Percentiles rank a stretch among this genome's conserved stretches.
phyloP scores from a whole-genome alignment of 2,888 invertebrate genomes.

The Agrochola litura region DNA sequence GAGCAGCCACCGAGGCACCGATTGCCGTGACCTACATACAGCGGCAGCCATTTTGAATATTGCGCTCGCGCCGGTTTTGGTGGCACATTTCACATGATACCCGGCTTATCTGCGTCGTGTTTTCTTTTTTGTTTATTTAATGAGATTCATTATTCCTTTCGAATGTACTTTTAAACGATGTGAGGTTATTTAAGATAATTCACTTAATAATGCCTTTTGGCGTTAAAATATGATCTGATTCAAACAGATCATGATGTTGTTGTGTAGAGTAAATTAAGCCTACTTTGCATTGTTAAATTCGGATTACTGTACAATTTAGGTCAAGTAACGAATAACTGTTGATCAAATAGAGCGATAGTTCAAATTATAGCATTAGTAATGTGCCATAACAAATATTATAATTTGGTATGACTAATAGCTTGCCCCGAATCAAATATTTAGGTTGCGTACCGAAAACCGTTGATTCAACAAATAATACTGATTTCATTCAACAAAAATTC shows the following conservation, averaged over 20 bases:
- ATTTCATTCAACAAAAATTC: constrained; percentile 33
- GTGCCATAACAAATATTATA: constrained; percentile 58
- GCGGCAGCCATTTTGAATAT: constrained; percentile 81
- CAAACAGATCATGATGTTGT: constrained; percentile 28
- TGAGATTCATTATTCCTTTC: constrained; percentile 52
- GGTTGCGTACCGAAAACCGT: constrained; percentile 52
- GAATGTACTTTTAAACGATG: constrained; percentile 42
- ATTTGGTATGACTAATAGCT: constrained; percentile 56
- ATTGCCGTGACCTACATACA: constrained; percentile 83
- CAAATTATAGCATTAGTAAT: constrained; percentile 55
- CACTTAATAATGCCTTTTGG: constrained; percentile 16
- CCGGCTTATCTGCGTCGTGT: constrained; percentile 66
- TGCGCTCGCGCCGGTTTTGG: constrained; percentile 80
- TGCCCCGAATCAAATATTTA: constrained; percentile 58
- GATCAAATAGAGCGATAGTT: constrained; percentile 47
- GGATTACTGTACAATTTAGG: constrained; percentile 44
- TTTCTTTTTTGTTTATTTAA: constrained; percentile 65
- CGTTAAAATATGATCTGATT: constrained; percentile 42
- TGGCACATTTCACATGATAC: constrained; percentile 80
- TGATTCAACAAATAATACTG: constrained; percentile 33
- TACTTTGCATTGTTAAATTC: constrained; percentile 36
- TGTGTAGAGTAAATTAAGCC: constrained; percentile 33
- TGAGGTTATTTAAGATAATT: constrained; percentile 43
- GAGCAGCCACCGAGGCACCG: constrained; percentile 72
- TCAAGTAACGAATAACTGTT: constrained; percentile 42